Evolutionary conservation across 2,888 invertebrate genomes (phyloP).

Genomic region (Clitarchus hookeri): DNA sequence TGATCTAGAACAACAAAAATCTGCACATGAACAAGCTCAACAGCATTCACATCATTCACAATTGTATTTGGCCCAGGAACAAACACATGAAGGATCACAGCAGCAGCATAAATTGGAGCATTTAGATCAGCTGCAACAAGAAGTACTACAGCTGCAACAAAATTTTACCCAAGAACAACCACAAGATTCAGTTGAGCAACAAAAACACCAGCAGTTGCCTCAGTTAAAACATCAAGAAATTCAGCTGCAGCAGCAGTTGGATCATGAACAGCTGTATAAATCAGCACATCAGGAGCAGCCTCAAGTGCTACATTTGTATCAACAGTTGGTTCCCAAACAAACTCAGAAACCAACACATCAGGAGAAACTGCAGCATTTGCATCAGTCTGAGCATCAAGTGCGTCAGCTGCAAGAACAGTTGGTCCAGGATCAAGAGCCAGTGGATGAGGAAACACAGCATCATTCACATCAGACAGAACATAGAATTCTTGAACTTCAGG

Average conservation of each 20-base stretch:
- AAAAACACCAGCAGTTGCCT: not conserved
- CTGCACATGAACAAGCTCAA: slow-evolving; percentile 10
- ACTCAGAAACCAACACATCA: not conserved
- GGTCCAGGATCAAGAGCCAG: not conserved
- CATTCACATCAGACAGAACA: not conserved
- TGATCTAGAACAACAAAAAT: not conserved
- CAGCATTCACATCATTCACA: not conserved
- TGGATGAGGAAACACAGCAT: not conserved
- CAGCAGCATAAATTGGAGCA: not conserved
- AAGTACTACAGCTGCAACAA: too few relatives aligned
- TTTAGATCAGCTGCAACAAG: not conserved
- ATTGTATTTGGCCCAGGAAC: not conserved
- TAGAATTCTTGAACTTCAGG: not conserved
- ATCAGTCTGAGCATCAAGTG: slow-evolving; percentile 15
- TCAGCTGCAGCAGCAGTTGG: not conserved
- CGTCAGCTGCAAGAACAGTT: not conserved
- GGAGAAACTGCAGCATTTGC: not conserved
- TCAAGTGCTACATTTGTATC: not conserved
- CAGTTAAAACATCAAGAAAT: not conserved
- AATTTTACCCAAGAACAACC: too few relatives aligned
- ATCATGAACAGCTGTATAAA: not conserved
- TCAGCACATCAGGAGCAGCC: not conserved
- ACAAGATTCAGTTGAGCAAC: not conserved
- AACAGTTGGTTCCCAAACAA: not conserved
- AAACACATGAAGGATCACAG: not conserved